These are phyloP conservation scores for Brachionus koreanus DNA, from an alignment of 1,140 invertebrate species.

Conservation along the genomic window DNA sequence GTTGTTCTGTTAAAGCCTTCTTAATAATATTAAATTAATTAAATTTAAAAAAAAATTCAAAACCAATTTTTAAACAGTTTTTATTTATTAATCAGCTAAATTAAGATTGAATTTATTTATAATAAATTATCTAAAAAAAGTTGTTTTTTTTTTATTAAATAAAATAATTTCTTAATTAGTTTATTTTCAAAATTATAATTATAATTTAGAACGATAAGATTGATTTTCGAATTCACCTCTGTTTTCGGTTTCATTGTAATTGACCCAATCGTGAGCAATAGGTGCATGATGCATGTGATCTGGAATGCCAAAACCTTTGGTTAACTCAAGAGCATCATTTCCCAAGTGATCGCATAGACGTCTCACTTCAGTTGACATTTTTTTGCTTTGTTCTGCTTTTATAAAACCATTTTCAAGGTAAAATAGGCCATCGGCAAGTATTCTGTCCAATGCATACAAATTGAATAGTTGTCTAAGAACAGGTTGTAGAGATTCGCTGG, in stretches of 20 bases:
- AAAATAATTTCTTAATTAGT: not conserved
- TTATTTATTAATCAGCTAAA: no score
- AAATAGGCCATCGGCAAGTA: slow-evolving; percentile 48
- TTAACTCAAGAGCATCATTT: slow-evolving; percentile 48
- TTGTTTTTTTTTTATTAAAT: not conserved
- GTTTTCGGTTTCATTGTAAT: slow-evolving; percentile 52
- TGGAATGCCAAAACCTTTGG: slow-evolving; percentile 51
- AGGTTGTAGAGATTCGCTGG: slow-evolving; percentile 46
- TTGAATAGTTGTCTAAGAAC: slow-evolving; percentile 48
- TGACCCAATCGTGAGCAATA: slow-evolving; percentile 52
- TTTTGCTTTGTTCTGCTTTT: slow-evolving; percentile 21
- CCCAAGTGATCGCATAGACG: slow-evolving; percentile 49
- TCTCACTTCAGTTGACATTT: slow-evolving; percentile 42
- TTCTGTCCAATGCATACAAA: slow-evolving; percentile 48
- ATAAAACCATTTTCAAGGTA: slow-evolving; percentile 48
- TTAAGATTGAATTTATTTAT: not conserved
- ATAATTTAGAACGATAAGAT: not conserved
- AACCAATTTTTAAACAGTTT: no score
- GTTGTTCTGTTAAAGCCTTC: no score
- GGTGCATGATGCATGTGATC: slow-evolving; percentile 52
- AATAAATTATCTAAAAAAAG: not conserved
- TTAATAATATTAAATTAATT: no score
- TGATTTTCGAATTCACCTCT: slow-evolving; percentile 49
- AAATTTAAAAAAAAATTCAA: no score
- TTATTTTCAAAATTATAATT: not conserved